Evolutionary conservation across 2,888 invertebrate species (phyloP).

Genomic region (Pseudeuparius sepicola): DNA sequence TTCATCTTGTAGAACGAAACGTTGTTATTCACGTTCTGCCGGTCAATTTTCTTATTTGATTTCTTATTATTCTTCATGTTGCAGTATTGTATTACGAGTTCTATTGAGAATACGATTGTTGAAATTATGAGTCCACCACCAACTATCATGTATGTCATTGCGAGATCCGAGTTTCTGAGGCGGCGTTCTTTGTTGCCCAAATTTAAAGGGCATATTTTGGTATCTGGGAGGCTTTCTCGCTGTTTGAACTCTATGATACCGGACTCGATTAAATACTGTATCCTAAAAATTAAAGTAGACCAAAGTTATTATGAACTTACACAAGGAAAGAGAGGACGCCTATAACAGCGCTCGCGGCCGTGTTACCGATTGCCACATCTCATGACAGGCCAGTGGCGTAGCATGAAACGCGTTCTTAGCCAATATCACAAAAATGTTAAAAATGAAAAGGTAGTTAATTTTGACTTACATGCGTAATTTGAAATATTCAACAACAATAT

Average conservation of each 20-base stretch:
- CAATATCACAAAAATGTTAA: too few relatives aligned
- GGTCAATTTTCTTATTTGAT: background rate
- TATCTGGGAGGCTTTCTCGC: conserved; percentile 54
- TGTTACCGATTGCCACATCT: too few relatives aligned
- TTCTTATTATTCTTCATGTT: background rate
- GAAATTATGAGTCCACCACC: conserved; percentile 58
- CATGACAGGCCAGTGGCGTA: too few relatives aligned
- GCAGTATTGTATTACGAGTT: conserved; percentile 39
- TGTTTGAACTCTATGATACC: conserved; percentile 64
- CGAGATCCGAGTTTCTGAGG: conserved; percentile 63
- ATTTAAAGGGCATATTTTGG: conserved; percentile 72
- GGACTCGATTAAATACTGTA: conserved; percentile 59
- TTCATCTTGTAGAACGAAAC: conserved; percentile 3
- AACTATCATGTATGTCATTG: conserved; percentile 72
- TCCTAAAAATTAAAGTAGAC: conserved; percentile 45
- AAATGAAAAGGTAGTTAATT: too few relatives aligned
- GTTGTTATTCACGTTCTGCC: background rate
- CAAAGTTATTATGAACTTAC: too few relatives aligned
- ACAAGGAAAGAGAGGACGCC: too few relatives aligned
- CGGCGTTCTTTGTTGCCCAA: conserved; percentile 71
- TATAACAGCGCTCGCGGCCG: too few relatives aligned
- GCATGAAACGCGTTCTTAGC: too few relatives aligned
- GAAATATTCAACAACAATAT: too few relatives aligned
- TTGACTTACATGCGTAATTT: too few relatives aligned
- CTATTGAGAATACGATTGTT: conserved; percentile 52